Conservation (phyloP, 2,888 invertebrate genomes). For the Cerastis rubricosa region DNA sequence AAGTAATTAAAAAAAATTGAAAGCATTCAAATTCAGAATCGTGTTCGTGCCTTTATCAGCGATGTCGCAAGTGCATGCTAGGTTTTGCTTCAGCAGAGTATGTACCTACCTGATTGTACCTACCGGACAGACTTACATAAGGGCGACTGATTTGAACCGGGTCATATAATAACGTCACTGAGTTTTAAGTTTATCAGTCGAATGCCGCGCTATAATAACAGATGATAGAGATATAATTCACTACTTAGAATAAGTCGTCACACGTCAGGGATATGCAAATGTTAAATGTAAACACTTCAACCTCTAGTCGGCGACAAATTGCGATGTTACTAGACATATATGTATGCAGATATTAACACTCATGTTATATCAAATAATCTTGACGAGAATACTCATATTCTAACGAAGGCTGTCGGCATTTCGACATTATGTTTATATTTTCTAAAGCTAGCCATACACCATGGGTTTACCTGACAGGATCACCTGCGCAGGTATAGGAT, state of each 20-base stretch:
- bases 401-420: slow-evolving; percentile 30
- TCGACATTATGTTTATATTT: slow-evolving; percentile 40
- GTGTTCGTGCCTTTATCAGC: slow-evolving; percentile 61
- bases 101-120: slow-evolving; percentile 51
- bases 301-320: slow-evolving; percentile 35
- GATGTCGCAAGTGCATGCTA: slow-evolving; percentile 59
- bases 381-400: slow-evolving; percentile 36
- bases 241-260: slow-evolving; percentile 25
- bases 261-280: slow-evolving; percentile 41
- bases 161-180: slow-evolving; percentile 67
- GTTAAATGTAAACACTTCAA: slow-evolving; percentile 49
- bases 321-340: slow-evolving; percentile 39
- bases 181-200: slow-evolving; percentile 40
- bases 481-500: no score
- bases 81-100: slow-evolving; percentile 49
- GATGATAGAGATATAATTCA: slow-evolving; percentile 37
- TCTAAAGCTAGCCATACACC: slow-evolving; percentile 6
- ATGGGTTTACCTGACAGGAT: no score
- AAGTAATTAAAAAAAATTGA: slow-evolving; percentile 43
- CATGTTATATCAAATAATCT: slow-evolving; percentile 53
- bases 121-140: slow-evolving; percentile 64
- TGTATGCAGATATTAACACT: slow-evolving; percentile 53
- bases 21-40: slow-evolving; percentile 50
- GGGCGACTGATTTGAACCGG: slow-evolving; percentile 62
- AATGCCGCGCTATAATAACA: slow-evolving; percentile 19